Conservation (phyloP, 2,113 vertebrate genomes). For the Romanogobio albipinnatus region DNA sequence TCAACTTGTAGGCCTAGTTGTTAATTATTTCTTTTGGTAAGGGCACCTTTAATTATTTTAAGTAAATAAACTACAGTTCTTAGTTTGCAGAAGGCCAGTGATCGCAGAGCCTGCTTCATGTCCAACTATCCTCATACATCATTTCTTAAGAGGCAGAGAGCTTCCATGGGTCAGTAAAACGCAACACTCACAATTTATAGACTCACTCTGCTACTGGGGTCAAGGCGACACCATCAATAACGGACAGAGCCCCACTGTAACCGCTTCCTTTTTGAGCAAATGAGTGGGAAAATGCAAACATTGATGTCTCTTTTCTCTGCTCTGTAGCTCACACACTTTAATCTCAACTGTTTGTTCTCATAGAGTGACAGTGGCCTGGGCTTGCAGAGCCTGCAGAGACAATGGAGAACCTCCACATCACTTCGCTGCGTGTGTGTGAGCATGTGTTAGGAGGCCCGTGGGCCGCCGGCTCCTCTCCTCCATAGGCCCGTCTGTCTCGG, state of each 20-base stretch:
- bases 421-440: constrained; percentile 69
- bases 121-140: constrained; percentile 64
- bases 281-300: constrained; percentile 31
- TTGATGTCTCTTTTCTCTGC: constrained; percentile 26
- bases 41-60: background rate
- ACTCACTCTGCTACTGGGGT: constrained; percentile 63
- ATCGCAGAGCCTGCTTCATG: constrained; percentile 51
- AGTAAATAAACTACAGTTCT: constrained; percentile 12
- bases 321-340: constrained; percentile 36
- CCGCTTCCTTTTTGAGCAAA: constrained; percentile 20
- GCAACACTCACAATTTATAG: constrained; percentile 69
- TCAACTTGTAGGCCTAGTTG: too few species aligned
- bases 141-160: constrained; percentile 64
- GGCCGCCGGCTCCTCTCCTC: constrained; percentile 71
- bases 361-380: constrained; percentile 39
- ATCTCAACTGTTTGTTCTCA: constrained; percentile 56
- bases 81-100: constrained; percentile 19
- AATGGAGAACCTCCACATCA: constrained; percentile 45
- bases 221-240: constrained; percentile 66
- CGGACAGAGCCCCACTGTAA: constrained; percentile 55
- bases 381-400: constrained; percentile 10
- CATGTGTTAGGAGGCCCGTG: constrained; percentile 64
- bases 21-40: background rate
- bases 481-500: constrained; percentile 76
- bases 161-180: constrained; percentile 65